Evolutionary conservation across 2,888 invertebrate species (phyloP).

Genomic region (Dryobota labecula): DNA sequence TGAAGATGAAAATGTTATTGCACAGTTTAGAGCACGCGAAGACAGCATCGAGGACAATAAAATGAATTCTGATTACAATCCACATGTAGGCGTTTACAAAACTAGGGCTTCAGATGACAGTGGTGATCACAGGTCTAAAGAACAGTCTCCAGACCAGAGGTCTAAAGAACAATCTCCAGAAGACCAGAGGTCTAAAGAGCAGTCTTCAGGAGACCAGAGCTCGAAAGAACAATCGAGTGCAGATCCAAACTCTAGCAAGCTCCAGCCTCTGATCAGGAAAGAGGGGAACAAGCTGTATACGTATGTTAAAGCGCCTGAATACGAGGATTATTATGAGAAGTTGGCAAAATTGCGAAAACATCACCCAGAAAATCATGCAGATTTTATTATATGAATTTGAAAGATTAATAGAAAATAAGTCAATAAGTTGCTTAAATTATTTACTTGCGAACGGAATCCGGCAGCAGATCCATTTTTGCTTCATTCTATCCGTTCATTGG

Average conservation of each 20-base stretch:
- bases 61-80: background rate
- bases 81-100: background rate
- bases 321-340: constrained; percentile 70
- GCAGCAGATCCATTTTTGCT: background rate
- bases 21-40: background rate
- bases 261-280: constrained; percentile 40
- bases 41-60: background rate
- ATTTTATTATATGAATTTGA: constrained; percentile 30
- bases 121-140: background rate
- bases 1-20: background rate
- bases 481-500: background rate
- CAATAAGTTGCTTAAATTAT: background rate
- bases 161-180: background rate
- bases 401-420: background rate
- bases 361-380: constrained; percentile 27
- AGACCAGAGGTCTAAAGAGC: background rate
- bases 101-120: background rate
- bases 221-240: background rate
- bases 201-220: background rate
- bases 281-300: constrained; percentile 66
- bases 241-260: background rate
- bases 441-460: background rate
- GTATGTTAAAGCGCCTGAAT: constrained; percentile 67
- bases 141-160: background rate
- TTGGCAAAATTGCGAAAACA: constrained; percentile 52